Conservation (phyloP, 2,797 vertebrate species). For the Sebastes wilsoni region DNA sequence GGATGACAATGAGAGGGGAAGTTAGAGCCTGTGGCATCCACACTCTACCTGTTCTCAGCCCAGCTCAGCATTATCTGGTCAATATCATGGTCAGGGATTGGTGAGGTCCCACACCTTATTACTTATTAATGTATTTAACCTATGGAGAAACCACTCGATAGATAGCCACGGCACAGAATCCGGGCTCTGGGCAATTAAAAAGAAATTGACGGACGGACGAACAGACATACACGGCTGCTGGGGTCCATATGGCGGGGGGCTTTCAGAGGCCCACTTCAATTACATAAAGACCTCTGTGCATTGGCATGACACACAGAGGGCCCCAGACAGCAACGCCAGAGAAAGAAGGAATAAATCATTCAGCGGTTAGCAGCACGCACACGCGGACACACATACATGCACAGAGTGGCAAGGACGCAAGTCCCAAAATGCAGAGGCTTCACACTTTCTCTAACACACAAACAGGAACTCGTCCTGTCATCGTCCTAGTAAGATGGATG, state of each 20-base stretch:
- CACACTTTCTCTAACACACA: constrained; percentile 10
- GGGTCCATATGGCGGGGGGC: constrained; percentile 78
- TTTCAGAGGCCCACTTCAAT: constrained; percentile 76
- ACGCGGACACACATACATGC: not conserved
- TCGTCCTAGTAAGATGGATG: constrained; percentile 32
- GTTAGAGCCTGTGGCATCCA: not conserved
- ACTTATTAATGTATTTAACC: constrained; percentile 81
- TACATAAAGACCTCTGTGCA: constrained; percentile 80
- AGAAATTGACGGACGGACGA: constrained; percentile 76
- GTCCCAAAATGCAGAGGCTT: constrained; percentile 22
- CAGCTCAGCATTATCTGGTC: constrained; percentile 60
- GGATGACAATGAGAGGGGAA: not conserved
- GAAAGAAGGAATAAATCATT: constrained; percentile 69
- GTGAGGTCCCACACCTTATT: constrained; percentile 68
- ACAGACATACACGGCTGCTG: constrained; percentile 68
- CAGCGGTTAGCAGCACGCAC: constrained; percentile 44
- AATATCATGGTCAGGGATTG: constrained; percentile 62
- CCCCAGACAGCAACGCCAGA: constrained; percentile 59
- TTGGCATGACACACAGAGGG: constrained; percentile 68
- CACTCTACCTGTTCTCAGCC: constrained; percentile 24
- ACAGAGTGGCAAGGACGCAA: constrained; percentile 6
- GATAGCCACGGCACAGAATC: constrained; percentile 53
- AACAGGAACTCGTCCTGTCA: constrained; percentile 30
- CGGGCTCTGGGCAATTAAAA: constrained; percentile 75
- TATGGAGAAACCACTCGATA: constrained; percentile 69